Percentiles rank a stretch among this genome's conserved stretches.
Conservation (phyloP, 2,888 invertebrate species). For the Drosophila tanythrix region DNA sequence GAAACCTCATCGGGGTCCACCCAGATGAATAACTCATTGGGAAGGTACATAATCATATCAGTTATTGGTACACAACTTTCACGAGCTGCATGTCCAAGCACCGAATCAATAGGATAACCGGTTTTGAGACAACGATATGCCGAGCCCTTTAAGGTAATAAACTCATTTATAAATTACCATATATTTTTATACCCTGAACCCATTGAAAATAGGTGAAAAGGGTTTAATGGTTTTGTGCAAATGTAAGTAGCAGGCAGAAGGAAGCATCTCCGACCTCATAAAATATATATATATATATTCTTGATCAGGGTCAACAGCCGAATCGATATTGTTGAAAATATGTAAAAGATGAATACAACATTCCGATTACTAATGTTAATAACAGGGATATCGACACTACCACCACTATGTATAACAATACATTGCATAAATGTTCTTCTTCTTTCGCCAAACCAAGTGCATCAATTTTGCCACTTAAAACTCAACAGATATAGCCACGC, state of each 20-base stretch:
- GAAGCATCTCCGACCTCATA: too few species aligned
- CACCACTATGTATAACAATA: too few species aligned
- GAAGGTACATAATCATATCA: constrained; percentile 97
- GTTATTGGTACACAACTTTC: constrained; percentile 97
- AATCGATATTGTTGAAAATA: too few species aligned
- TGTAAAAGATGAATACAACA: too few species aligned
- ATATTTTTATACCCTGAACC: not conserved
- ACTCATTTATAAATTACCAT: not conserved
- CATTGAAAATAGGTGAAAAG: too few species aligned
- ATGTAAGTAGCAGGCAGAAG: constrained; percentile 77
- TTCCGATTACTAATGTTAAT: too few species aligned
- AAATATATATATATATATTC: too few species aligned
- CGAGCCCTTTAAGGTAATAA: constrained; percentile 88
- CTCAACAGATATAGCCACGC: too few species aligned
- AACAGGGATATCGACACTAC: too few species aligned
- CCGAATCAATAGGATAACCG: constrained; percentile 96
- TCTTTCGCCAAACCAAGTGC: constrained; percentile 61
- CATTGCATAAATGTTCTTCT: too few species aligned
- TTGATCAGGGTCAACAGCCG: too few species aligned
- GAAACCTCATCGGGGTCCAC: constrained; percentile 98
- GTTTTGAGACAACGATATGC: constrained; percentile 98
- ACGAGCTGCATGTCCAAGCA: constrained; percentile 94
- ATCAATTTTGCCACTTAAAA: constrained; percentile 13
- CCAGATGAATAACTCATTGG: constrained; percentile 98
- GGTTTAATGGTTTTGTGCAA: too few species aligned